A percentile compares a stretch with the other conserved stretches of the same genome.
These are phyloP conservation scores for Choloepus hoffmanni DNA, from an alignment of 2,113 vertebrate genomes.

Conservation along the genomic window DNA sequence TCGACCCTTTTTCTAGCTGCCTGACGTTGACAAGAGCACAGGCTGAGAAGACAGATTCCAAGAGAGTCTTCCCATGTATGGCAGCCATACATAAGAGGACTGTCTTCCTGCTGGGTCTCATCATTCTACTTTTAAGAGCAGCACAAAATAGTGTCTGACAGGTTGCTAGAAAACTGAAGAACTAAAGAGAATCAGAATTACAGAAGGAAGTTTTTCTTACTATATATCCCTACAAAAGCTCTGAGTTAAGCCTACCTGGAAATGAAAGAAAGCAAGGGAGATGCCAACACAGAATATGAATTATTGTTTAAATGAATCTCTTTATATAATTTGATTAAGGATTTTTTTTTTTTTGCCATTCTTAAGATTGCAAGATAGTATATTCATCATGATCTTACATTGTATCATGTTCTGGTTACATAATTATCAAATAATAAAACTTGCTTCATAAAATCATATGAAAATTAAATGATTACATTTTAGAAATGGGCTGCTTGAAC, in stretches of 20 bases:
- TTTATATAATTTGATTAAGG: slow-evolving; percentile 39
- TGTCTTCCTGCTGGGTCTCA: not conserved
- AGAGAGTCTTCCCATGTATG: not conserved
- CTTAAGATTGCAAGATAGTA: not conserved
- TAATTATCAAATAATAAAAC: slow-evolving; percentile 73
- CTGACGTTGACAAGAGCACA: not conserved
- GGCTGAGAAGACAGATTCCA: not conserved
- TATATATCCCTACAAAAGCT: not conserved
- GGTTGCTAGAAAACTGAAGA: slow-evolving; percentile 22
- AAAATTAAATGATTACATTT: slow-evolving; percentile 67
- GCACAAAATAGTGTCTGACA: not conserved
- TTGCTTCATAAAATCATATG: slow-evolving; percentile 58
- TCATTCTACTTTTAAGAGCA: not conserved
- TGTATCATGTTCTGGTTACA: slow-evolving; percentile 44
- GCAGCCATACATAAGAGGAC: not conserved
- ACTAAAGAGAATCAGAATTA: slow-evolving; percentile 37
- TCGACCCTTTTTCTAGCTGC: not conserved
- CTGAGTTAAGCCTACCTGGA: not conserved
- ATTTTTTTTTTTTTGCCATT: not conserved
- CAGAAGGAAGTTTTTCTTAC: not conserved
- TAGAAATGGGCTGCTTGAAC: slow-evolving; percentile 55
- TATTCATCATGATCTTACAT: not conserved
- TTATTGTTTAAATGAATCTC: slow-evolving; percentile 35
- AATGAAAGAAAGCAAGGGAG: not conserved
- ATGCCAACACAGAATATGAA: slow-evolving; percentile 4